Evolutionary conservation across 1,140 invertebrate genomes (phyloP).

Genomic region (Homarus americanus): DNA sequence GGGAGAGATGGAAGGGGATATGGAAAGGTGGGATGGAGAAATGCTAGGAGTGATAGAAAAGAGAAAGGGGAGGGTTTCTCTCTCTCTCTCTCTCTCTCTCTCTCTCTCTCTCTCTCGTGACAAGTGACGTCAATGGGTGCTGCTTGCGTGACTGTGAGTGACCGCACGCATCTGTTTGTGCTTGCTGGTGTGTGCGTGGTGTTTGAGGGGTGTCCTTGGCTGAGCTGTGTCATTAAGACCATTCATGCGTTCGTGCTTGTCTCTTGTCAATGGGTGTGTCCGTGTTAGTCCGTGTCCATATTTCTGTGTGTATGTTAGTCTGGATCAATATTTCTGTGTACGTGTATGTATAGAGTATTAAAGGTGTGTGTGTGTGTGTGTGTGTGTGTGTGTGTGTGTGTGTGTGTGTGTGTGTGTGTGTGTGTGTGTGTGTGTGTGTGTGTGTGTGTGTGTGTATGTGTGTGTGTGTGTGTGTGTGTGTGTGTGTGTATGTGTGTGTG

Average conservation of each 20-base stretch:
- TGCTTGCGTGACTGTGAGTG: background rate
- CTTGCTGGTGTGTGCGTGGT: background rate
- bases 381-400: background rate
- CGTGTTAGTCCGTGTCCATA: slow-evolving; percentile 1
- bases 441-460: background rate
- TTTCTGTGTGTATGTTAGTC: no score
- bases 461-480: background rate
- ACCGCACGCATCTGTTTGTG: background rate
- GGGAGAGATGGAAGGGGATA: background rate
- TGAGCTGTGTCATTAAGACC: background rate
- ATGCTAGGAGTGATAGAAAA: background rate
- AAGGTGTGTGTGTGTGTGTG: background rate
- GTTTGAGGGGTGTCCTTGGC: background rate
- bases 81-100: no score
- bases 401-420: background rate
- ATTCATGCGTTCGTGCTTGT: background rate
- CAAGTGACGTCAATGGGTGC: background rate
- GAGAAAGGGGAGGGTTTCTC: no score
- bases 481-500: background rate
- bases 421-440: background rate
- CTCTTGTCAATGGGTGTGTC: background rate
- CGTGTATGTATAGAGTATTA: background rate
- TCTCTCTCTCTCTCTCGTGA: no score
- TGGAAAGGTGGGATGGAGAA: background rate
- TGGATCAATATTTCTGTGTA: no score